Base-by-base conservation (phyloP, 1,140 invertebrate species). In the Drosophila kanapiae region DNA sequence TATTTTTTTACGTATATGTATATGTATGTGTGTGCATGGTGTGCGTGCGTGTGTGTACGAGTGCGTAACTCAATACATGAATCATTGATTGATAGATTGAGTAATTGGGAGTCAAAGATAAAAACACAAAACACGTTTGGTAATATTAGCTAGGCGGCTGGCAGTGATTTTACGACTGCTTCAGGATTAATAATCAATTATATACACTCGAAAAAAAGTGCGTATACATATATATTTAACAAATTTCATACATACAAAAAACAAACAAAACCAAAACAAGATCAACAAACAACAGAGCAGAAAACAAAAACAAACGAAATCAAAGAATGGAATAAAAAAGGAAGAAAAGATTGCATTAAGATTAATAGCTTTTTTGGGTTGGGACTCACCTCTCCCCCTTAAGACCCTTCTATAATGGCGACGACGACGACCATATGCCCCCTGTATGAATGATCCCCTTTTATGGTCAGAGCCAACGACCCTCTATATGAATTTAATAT, bases 1-100 rank as follows among this genome's bases (percentile, higher is more conserved):
- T 69, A 69, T 69, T 70, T 70, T 70, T 70, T 70, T 70, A 70
- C 62, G 67, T 54, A 61, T 65, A 53, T 65, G 43, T 65, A 33
- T 70, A 51, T 54, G 27, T 29, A 23, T 48, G 47, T 14, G 31
- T 57, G 43, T 35, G 63, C 54, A 60, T 59, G 45, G 47, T 45
- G 33, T 40, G 47, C 8, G 23, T 27, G 42, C n/a, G 31, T 14
- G 51, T 54, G 33, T 53, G 49, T 53, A 5, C 16, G 31, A 54
- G 51, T 54, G 51, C 33, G 51, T 37, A 14, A 14, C 33, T 31
- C 51, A 54, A 54, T 54, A 37, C 33, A 38, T 56, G 3, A 56
- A 38, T 54, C 23, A 54, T 14, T 45, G 43, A 18, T 45, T 45
- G 43, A 45, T 18, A 14, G n/a, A 53, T 18, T 53, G 61, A 63